Conservation (phyloP, 2,888 invertebrate genomes). For the Conus canariensis region DNA sequence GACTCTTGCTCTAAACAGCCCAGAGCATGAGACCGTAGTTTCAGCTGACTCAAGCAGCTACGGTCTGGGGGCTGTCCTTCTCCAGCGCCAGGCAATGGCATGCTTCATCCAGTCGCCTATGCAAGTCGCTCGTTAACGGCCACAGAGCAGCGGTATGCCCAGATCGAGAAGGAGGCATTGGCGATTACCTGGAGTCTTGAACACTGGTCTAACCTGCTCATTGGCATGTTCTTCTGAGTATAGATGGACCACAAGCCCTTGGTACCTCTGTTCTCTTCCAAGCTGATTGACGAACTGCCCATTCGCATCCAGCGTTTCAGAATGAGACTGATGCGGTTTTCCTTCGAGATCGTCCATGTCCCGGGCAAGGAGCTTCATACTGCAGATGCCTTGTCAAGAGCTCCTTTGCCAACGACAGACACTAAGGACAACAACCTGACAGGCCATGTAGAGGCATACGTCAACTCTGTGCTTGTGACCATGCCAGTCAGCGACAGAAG, state of each 20-base stretch:
- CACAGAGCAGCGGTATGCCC: constrained; percentile 27
- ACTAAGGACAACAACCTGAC: background rate
- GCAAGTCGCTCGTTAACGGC: constrained; percentile 11
- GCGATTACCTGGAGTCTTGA: constrained; percentile 28
- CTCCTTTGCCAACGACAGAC: background rate
- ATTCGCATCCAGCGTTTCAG: constrained; percentile 31
- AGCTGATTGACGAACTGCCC: constrained; percentile 26
- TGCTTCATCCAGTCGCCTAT: constrained; percentile 17
- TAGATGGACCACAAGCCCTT: constrained; percentile 29
- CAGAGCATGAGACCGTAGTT: background rate
- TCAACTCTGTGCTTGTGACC: background rate
- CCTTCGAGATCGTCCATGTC: background rate
- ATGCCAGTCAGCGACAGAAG: background rate
- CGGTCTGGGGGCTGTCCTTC: constrained; percentile 3
- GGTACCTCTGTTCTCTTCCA: constrained; percentile 27
- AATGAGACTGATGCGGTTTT: constrained; percentile 16
- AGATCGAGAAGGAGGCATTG: constrained; percentile 34
- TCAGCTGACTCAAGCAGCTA: constrained; percentile 27
- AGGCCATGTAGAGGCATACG: background rate
- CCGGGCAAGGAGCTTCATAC: background rate
- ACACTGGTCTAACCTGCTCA: constrained; percentile 9
- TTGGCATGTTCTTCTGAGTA: background rate
- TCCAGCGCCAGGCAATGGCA: constrained; percentile 13
- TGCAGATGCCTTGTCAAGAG: background rate
- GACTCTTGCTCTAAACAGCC: constrained; percentile 11